Evolutionary conservation across 1,140 invertebrate species (phyloP).

Genomic region (Aethina tumida): DNA sequence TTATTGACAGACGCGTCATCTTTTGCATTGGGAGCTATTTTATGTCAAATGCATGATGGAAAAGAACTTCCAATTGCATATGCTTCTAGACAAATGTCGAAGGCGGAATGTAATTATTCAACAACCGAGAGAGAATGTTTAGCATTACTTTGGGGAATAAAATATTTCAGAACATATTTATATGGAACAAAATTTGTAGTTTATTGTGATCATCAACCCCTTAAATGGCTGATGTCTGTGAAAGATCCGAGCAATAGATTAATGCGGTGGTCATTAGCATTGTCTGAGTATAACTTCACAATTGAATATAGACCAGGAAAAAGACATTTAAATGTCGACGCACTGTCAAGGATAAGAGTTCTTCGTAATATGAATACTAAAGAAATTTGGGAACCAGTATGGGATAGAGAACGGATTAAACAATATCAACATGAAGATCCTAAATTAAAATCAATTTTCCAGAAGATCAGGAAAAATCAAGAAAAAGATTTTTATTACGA

Average conservation of each 20-base stretch:
- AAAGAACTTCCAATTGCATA: slow-evolving; percentile 11
- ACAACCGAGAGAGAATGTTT: slow-evolving; percentile 39
- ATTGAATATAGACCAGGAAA: too few relatives aligned
- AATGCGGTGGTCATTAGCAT: slow-evolving; percentile 27
- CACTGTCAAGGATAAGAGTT: slow-evolving; percentile 20
- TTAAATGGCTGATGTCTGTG: slow-evolving; percentile 30
- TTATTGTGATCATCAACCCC: slow-evolving; percentile 34
- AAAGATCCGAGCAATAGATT: slow-evolving; percentile 29
- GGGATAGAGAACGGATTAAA: background rate
- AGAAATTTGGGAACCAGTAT: slow-evolving; percentile 2
- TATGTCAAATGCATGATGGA: slow-evolving; percentile 11
- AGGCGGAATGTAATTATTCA: slow-evolving; percentile 37
- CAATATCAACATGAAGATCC: background rate
- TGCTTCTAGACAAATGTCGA: slow-evolving; percentile 4
- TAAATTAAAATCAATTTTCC: background rate
- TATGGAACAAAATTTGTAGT: slow-evolving; percentile 32
- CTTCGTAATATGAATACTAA: too few relatives aligned
- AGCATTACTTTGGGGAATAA: slow-evolving; percentile 35
- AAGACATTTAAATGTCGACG: slow-evolving; percentile 17
- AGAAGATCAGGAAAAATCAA: background rate
- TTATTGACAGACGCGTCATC: slow-evolving; percentile 19
- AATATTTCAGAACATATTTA: slow-evolving; percentile 30
- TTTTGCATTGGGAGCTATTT: slow-evolving; percentile 18
- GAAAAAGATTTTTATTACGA: slow-evolving; percentile 5
- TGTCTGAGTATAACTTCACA: too few relatives aligned